phyloP scores from a whole-genome alignment of 2,888 invertebrate genomes.

The Diploptera punctata region DNA sequence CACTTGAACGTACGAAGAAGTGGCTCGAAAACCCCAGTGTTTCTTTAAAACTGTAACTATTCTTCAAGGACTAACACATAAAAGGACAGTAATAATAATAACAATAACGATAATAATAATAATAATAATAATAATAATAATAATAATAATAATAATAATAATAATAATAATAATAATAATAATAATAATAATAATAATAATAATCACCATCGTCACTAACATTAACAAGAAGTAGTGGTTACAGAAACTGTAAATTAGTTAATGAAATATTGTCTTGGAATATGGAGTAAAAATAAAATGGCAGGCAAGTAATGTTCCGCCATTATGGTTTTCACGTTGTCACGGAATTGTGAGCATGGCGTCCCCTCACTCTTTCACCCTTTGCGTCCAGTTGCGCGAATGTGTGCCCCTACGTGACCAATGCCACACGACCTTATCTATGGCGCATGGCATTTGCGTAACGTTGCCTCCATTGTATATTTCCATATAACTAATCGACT shows the following conservation, averaged over 20 bases:
- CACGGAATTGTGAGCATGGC: not conserved
- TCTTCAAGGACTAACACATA: not conserved
- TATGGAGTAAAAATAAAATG: not conserved
- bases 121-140: not conserved
- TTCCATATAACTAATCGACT: not conserved
- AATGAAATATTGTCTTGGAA: not conserved
- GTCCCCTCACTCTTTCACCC: not conserved
- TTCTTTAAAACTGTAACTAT: too few relatives aligned
- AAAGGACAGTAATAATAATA: not conserved
- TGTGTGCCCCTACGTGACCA: constrained; percentile 1
- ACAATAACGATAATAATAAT: not conserved
- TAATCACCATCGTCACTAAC: too few relatives aligned
- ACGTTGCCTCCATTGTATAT: not conserved
- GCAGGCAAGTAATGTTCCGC: constrained; percentile 8
- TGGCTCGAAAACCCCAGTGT: too few relatives aligned
- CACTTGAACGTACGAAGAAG: too few relatives aligned
- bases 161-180: not conserved
- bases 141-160: not conserved
- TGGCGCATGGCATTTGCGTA: not conserved
- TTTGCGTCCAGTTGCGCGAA: not conserved
- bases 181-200: not conserved
- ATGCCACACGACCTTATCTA: not conserved
- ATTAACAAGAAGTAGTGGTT: not conserved
- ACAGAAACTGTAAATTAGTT: not conserved
- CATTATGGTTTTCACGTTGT: not conserved